Evolutionary conservation across 2,113 vertebrate species (phyloP), one percentile per base, ranked within the genome.

Genomic region (Rhynchomys soricoides): DNA sequence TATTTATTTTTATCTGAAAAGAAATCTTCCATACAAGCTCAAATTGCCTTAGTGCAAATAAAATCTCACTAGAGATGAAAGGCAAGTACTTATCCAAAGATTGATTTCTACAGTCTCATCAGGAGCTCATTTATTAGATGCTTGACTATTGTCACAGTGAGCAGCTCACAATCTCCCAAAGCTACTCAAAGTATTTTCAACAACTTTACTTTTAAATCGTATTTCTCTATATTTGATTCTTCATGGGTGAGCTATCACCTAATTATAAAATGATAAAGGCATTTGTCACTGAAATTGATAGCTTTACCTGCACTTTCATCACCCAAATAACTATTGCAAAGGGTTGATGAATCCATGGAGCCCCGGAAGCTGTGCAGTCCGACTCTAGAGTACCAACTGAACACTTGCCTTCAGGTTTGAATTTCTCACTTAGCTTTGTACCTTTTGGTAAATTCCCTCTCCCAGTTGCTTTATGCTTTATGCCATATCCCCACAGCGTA

Each of bases 1-100:
- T 52, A 79, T 81, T 82, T 71, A 81, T 48, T 92, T 95, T 82
- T 52, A 48, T 50, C 12, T 52, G n/a, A 29, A 88, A 88, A 75
- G 59, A 89, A 68, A 24, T 1, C 16, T 93, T 90, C 52, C 37
- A 88, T 45, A 34, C 8, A 77, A 93, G 45, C 13, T 91, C 57
- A 75, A 57, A 81, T 62, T 74, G 13, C 66, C 34, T 77, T 52
- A 50, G 26, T 86, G 34, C 3, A 71, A 96, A 89, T 81, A 52
- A 71, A n/a, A 91, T 82, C 50, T 89, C 22, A 66, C 8, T 71
- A 77, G 81, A 95, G 66, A 86, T 1, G 31, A 16, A 89, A 94
- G 45, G 13, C 7, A 82, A 86, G 70, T 66, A 50, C 10, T 89
- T 64, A 86, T 57, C 15, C 57, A 74, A 85, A 89, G 82, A 37